Evolutionary conservation across 2,113 vertebrate genomes (phyloP).

Genomic region (Saguinus imperator): DNA sequence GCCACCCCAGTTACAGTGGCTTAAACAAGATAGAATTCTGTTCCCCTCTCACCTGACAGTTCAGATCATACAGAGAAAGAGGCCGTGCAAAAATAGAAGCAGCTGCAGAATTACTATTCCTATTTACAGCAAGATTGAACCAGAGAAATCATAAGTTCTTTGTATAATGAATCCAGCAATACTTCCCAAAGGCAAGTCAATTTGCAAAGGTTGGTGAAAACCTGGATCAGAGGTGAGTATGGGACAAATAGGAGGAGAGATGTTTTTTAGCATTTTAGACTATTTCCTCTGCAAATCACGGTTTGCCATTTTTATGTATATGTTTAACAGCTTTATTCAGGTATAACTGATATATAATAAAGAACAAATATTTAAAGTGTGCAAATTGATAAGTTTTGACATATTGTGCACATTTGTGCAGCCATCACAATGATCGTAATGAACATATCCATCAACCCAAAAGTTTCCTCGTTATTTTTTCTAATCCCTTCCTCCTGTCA

Average conservation of each 20-base stretch:
- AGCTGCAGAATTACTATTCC: background rate
- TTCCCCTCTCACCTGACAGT: background rate
- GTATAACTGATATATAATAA: background rate
- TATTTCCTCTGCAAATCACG: background rate
- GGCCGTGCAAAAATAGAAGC: background rate
- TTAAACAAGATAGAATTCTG: background rate
- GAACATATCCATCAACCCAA: background rate
- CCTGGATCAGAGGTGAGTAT: background rate
- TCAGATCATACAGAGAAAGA: background rate
- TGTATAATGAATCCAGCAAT: background rate
- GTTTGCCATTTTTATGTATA: background rate
- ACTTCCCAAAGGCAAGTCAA: background rate
- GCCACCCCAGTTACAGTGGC: background rate
- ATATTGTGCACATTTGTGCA: background rate
- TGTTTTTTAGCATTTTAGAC: background rate
- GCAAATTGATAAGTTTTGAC: background rate
- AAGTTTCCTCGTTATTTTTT: background rate
- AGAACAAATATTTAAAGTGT: background rate
- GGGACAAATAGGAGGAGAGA: background rate
- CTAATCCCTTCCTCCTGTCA: background rate
- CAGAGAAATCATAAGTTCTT: background rate
- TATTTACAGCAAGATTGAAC: background rate
- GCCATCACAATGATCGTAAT: background rate
- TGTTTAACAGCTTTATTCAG: background rate
- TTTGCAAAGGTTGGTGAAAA: background rate